Conservation (phyloP, 2,113 vertebrate species). For the Crotalus horridus region DNA sequence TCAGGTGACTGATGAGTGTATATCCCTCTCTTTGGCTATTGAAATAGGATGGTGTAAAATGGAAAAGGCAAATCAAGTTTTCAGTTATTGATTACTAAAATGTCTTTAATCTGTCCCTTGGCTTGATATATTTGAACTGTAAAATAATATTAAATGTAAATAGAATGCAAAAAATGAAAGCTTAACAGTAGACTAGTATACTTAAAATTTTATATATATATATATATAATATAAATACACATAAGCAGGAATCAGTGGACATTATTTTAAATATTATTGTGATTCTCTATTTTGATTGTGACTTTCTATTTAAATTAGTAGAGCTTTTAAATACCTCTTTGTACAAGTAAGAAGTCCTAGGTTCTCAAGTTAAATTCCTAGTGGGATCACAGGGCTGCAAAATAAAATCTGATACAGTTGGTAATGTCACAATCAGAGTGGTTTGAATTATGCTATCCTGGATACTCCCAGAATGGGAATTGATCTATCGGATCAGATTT, state of each 20-base stretch:
- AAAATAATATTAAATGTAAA: constrained; percentile 7
- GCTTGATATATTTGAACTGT: constrained; percentile 17
- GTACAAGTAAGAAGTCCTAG: constrained; percentile 18
- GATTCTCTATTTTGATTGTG: not conserved
- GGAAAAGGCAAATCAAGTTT: constrained; percentile 34
- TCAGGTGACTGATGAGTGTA: constrained; percentile 76
- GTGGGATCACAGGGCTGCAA: constrained; percentile 14
- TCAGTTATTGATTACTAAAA: constrained; percentile 48
- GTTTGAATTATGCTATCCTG: constrained; percentile 15
- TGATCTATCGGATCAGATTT: not conserved
- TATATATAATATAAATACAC: not conserved
- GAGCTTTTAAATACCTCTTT: constrained; percentile 26
- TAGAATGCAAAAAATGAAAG: not conserved
- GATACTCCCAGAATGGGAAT: constrained; percentile 1
- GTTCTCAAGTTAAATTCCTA: constrained; percentile 28
- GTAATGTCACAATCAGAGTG: not conserved
- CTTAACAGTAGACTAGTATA: not conserved
- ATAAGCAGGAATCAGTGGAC: not conserved
- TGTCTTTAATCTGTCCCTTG: constrained; percentile 38
- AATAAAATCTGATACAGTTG: constrained; percentile 7
- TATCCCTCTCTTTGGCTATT: constrained; percentile 60
- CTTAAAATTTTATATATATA: not conserved
- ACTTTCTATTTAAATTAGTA: not conserved
- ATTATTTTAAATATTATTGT: not conserved
- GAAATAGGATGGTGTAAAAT: constrained; percentile 62